phyloP scores from a whole-genome alignment of 2,888 invertebrate genomes.

The Eulithis testata region DNA sequence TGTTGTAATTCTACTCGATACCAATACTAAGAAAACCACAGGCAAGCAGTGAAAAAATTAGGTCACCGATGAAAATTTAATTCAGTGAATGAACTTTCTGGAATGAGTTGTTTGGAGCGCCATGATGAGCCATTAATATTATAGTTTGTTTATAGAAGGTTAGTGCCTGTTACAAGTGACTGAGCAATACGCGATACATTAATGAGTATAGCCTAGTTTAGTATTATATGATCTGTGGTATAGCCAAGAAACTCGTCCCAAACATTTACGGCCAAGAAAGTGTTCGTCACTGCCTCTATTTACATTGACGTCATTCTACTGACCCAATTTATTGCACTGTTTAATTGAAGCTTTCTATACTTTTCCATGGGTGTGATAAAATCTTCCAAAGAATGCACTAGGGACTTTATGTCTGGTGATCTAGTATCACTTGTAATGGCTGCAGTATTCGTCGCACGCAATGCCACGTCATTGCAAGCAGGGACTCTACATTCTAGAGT shows the following conservation, averaged over 20 bases:
- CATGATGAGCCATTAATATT: conserved; percentile 44
- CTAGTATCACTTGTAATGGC: too few species aligned
- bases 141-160: conserved; percentile 33
- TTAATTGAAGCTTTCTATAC: neutral
- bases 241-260: conserved; percentile 5
- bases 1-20: conserved; percentile 12
- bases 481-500: too few species aligned
- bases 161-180: conserved; percentile 19
- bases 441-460: too few species aligned
- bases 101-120: conserved; percentile 65
- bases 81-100: conserved; percentile 55
- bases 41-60: conserved; percentile 38
- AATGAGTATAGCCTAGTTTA: conserved; percentile 8
- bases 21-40: conserved; percentile 10
- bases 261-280: neutral
- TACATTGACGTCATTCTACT: conserved; percentile 43
- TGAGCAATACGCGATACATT: conserved; percentile 8
- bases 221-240: too few species aligned
- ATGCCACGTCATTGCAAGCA: too few species aligned
- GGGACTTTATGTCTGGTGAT: too few species aligned
- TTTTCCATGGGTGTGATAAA: neutral
- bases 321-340: conserved; percentile 24
- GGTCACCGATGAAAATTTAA: conserved; percentile 49
- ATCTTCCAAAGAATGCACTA: too few species aligned
- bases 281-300: conserved; percentile 18